phyloP scores from a whole-genome alignment of 2,797 vertebrate genomes.

The Ptychadena robeensis region DNA sequence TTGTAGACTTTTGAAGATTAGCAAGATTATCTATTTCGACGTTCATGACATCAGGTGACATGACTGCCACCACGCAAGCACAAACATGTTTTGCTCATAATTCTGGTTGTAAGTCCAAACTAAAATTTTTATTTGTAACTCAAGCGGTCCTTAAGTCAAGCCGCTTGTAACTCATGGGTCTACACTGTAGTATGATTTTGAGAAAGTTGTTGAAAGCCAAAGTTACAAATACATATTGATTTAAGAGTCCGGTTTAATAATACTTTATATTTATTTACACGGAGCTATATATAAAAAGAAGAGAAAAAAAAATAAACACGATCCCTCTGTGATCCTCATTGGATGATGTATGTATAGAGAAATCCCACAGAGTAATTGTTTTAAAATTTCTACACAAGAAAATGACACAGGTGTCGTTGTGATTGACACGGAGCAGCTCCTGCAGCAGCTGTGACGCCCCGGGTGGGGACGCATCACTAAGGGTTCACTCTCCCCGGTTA shows the following conservation, averaged over 20 bases:
- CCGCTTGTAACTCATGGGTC: too few relatives aligned
- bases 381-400: constrained; percentile 44
- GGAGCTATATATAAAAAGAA: constrained; percentile 29
- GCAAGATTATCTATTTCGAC: too few relatives aligned
- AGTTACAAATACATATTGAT: constrained; percentile 18
- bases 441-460: neutral
- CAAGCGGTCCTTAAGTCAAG: too few relatives aligned
- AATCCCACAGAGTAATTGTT: constrained; percentile 13
- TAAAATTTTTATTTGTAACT: too few relatives aligned
- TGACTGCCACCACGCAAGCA: too few relatives aligned
- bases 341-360: neutral
- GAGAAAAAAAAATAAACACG: constrained; percentile 12
- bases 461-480: neutral
- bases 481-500: neutral
- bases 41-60: too few relatives aligned
- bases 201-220: neutral
- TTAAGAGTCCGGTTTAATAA: constrained; percentile 46
- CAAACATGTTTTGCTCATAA: too few relatives aligned
- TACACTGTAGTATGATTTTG: too few relatives aligned
- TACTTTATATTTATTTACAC: constrained; percentile 52
- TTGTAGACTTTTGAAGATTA: too few relatives aligned
- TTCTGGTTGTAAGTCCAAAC: too few relatives aligned
- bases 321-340: constrained; percentile 2
- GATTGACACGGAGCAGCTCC: neutral
- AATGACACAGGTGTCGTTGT: neutral